Evolutionary conservation across 1,140 invertebrate genomes (phyloP), one percentile per base, ranked within the genome.

Genomic region (Bombyx mandarina): DNA sequence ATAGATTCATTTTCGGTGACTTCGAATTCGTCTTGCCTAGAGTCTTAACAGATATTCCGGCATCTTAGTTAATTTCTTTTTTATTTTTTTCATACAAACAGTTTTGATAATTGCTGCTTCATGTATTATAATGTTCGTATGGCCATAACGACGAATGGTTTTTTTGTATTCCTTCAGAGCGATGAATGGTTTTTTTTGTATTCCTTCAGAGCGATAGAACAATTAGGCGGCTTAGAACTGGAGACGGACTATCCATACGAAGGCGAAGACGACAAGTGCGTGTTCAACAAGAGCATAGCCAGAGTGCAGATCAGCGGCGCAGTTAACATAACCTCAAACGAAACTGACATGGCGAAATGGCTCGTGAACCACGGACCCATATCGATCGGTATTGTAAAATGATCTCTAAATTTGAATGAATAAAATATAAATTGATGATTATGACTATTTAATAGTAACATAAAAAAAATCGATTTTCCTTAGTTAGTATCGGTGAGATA

Each of bases 181-280:
- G 48, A 18, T 53, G 10, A 53, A 42, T 50, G 52, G 42, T 3
- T 8, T 12, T 42, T n/a, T n/a, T 12, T n/a, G n/a, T 54, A 12
- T 54, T 54, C 4, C 81, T 84, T 22, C 67, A 93, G 92, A 67
- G 91, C 93, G 18, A 95, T 99, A 63, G 93, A 96, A 79, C 86
- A 93, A 71, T 79, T 98, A 22, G 97, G 98, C 43, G 98, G 98
- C 3, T 75, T 99, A 26, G 98, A 99, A 87, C 88, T 91, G 9
- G 98, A 99, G 82, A 79, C 78, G 0, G 95, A 97, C 60, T 99
- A 99, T 89, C 97, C 97, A 0, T 99, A 99, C 79, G 93, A 96
- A 60, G 97, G 90, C 0, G 84, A 89, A 43, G 89, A 95, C 75
- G 94, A 97, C 65, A 94, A 93, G 64, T 99, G 97, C 69, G 77